Conservation (phyloP, 1,140 invertebrate species). For the Diabrotica undecimpunctata region DNA sequence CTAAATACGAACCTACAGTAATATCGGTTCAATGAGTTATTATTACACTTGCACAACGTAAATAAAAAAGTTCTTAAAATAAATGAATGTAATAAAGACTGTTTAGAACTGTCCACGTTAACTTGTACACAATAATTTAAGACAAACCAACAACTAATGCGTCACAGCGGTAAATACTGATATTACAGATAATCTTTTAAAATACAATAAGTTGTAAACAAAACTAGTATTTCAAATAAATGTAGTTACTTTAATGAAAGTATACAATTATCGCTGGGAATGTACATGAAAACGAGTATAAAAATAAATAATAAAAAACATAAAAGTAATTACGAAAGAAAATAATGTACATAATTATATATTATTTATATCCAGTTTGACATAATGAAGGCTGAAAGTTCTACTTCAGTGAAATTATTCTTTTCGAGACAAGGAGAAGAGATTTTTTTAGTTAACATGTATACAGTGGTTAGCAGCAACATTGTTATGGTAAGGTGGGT, state of each 20-base stretch:
- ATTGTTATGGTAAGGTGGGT: too few species aligned
- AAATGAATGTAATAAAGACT: too few species aligned
- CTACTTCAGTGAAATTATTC: conserved; percentile 4
- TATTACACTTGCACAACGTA: too few species aligned
- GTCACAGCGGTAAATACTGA: conserved; percentile 25
- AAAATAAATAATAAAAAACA: conserved; percentile 25
- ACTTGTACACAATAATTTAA: too few species aligned
- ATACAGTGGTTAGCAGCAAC: too few species aligned
- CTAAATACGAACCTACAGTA: too few species aligned
- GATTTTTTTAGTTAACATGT: too few species aligned
- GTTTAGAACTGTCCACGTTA: too few species aligned
- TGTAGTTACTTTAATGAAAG: conserved; percentile 26
- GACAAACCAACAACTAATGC: conserved; percentile 9
- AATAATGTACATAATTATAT: conserved; percentile 13
- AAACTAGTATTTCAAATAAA: conserved; percentile 28
- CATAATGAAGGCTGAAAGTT: conserved; percentile 9
- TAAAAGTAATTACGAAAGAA: conserved; percentile 15
- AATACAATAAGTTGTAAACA: conserved; percentile 26
- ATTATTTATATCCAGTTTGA: conserved; percentile 11
- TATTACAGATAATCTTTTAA: conserved; percentile 25
- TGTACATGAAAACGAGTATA: conserved; percentile 15
- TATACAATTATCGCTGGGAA: conserved; percentile 23
- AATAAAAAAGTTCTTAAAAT: too few species aligned
- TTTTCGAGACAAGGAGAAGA: neutral
- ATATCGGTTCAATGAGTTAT: too few species aligned